Conservation (phyloP, 2,113 vertebrate genomes). For the Aphyosemion australe region DNA sequence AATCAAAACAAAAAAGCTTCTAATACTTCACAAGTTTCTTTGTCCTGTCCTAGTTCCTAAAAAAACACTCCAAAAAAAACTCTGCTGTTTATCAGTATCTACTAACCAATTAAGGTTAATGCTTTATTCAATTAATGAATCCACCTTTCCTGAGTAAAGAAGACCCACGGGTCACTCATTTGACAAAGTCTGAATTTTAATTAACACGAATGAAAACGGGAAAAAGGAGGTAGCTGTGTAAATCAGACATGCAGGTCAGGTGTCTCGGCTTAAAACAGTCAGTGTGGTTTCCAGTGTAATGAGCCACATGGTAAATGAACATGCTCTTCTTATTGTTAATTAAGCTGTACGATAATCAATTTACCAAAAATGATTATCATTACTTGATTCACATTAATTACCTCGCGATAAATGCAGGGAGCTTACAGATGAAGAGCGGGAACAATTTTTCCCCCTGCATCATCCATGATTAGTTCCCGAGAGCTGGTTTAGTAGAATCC, state of each 20-base stretch:
- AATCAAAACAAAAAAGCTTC: neutral
- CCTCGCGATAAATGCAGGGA: conserved; percentile 14
- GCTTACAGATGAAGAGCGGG: conserved; percentile 21
- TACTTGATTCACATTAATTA: conserved; percentile 39
- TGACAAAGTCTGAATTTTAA: conserved; percentile 14
- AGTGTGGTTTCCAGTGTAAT: conserved; percentile 29
- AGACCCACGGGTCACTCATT: conserved; percentile 18
- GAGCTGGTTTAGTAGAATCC: neutral
- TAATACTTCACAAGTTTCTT: neutral
- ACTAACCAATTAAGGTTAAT: conserved; percentile 21
- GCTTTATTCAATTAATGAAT: conserved; percentile 32
- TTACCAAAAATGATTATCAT: conserved; percentile 27
- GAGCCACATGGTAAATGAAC: conserved; percentile 31
- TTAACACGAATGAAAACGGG: neutral
- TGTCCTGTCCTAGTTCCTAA: neutral
- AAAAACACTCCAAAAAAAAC: neutral
- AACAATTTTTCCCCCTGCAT: conserved; percentile 6
- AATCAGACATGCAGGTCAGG: neutral
- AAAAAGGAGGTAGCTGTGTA: neutral
- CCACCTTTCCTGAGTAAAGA: neutral
- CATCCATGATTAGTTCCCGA: neutral
- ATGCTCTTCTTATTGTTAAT: conserved; percentile 23
- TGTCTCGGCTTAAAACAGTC: conserved; percentile 6
- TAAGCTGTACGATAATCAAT: conserved; percentile 41
- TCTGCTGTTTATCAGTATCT: conserved; percentile 10